A percentile compares a stretch with the other conserved stretches of the same genome.
phyloP scores from a whole-genome alignment of 2,888 invertebrate species.

The Homarus gammarus region DNA sequence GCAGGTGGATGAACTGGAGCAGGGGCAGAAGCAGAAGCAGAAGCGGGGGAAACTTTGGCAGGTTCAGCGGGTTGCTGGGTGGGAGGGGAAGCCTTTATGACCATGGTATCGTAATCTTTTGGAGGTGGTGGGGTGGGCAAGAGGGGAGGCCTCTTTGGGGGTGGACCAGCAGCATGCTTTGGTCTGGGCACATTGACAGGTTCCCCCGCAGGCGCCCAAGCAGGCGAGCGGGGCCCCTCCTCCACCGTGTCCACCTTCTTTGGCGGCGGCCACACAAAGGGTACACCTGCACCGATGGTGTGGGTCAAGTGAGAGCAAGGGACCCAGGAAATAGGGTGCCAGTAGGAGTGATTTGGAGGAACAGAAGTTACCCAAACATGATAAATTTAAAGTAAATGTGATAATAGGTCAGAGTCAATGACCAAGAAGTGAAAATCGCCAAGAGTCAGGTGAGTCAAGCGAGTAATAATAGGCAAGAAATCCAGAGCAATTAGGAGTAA shows the following conservation, averaged over 20 bases:
- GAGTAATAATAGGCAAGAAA: background rate
- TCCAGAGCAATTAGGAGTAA: background rate
- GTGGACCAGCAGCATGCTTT: slow-evolving; percentile 63
- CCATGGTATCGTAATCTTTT: slow-evolving; percentile 75
- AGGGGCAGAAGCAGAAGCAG: slow-evolving; percentile 30
- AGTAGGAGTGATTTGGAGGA: background rate
- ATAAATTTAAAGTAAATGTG: background rate
- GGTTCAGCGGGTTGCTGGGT: slow-evolving; percentile 54
- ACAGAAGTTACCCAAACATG: background rate
- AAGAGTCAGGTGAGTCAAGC: background rate
- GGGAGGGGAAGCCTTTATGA: slow-evolving; percentile 63
- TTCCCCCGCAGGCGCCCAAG: slow-evolving; percentile 74
- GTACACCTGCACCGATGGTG: slow-evolving; percentile 40
- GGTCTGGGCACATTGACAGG: slow-evolving; percentile 64
- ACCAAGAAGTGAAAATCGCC: background rate
- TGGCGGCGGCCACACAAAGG: slow-evolving; percentile 75
- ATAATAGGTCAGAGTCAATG: background rate
- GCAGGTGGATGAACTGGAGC: slow-evolving; percentile 25
- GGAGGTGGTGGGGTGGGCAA: slow-evolving; percentile 75
- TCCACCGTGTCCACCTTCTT: slow-evolving; percentile 66
- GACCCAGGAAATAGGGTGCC: background rate
- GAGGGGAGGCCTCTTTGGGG: slow-evolving; percentile 69
- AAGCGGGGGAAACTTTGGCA: slow-evolving; percentile 32
- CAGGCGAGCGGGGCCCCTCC: slow-evolving; percentile 67
- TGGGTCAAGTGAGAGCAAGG: background rate